A percentile compares a stretch with the other conserved stretches of the same genome.
phyloP scores from a whole-genome alignment of 2,888 invertebrate genomes.

The Trissolcus japonicus region DNA sequence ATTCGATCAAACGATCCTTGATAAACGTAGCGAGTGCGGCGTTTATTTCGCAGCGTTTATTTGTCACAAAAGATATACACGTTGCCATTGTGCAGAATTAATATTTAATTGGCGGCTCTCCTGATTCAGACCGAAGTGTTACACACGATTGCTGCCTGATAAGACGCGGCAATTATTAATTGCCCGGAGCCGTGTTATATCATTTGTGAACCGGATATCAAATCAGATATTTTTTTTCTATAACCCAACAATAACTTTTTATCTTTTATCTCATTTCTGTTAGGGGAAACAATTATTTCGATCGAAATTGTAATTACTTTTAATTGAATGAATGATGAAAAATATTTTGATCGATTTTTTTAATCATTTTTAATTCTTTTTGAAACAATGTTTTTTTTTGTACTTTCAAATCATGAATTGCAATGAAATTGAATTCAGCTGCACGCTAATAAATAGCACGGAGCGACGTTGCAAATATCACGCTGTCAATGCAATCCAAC shows the following conservation, averaged over 20 bases:
- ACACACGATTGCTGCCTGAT: conserved; percentile 33
- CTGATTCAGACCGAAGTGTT: conserved; percentile 46
- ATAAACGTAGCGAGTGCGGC: conserved; percentile 25
- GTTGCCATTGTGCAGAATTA: conserved; percentile 42
- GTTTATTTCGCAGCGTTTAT: conserved; percentile 47
- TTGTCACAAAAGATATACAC: conserved; percentile 37
- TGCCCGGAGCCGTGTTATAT: conserved; percentile 26
- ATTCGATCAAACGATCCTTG: conserved; percentile 48
- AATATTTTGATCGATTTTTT: no score
- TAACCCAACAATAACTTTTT: no score
- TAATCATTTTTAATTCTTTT: no score
- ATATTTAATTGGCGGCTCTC: conserved; percentile 55
- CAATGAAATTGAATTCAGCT: no score
- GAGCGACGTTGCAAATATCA: background rate
- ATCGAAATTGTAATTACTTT: no score
- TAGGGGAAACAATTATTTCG: no score
- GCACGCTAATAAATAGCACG: conserved; percentile 19
- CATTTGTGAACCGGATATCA: conserved; percentile 25
- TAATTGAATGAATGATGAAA: no score
- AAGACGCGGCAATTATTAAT: conserved; percentile 42
- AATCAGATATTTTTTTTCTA: conserved; percentile 22
- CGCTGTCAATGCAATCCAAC: conserved; percentile 26
- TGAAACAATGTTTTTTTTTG: background rate
- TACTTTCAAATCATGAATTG: background rate
- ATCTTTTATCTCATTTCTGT: no score